Conservation (phyloP, 2,797 vertebrate species). For the Scolopax bukidnonensis region DNA sequence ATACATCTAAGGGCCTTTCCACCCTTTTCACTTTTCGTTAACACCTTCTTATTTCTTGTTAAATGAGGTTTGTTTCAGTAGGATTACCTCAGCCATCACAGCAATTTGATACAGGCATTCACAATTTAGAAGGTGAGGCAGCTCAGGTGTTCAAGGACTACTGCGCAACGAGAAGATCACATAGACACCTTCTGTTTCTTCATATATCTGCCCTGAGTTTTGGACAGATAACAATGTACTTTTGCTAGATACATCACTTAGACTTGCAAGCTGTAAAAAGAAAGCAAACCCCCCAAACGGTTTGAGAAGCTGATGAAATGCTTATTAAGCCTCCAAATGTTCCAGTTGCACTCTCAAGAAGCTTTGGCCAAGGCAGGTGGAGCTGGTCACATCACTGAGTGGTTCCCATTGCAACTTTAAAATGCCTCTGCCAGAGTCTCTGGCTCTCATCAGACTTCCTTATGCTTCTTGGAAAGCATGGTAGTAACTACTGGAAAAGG, state of each 20-base stretch:
- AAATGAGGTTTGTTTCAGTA: not conserved
- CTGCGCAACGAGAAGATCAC: not conserved
- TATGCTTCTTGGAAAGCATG: not conserved
- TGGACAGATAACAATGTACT: not conserved
- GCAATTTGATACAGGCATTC: not conserved
- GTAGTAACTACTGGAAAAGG: not conserved
- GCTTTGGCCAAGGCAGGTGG: not conserved
- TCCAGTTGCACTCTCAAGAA: not conserved
- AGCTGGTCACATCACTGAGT: not conserved
- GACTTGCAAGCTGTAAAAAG: not conserved
- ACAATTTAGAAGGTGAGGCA: not conserved
- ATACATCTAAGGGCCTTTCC: not conserved
- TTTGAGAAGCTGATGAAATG: not conserved
- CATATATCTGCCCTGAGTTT: not conserved
- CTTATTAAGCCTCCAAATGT: not conserved
- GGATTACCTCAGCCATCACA: not conserved
- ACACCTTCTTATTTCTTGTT: not conserved
- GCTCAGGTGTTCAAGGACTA: accelerated
- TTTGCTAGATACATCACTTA: not conserved
- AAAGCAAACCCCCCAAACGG: not conserved
- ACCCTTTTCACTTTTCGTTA: not conserved
- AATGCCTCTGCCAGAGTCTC: not conserved
- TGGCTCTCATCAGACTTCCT: not conserved
- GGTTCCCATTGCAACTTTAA: not conserved
- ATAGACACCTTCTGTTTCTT: not conserved